A percentile compares a stretch with the other conserved stretches of the same genome.
Evolutionary conservation across 2,888 invertebrate genomes (phyloP).

Genomic region (Antheraea assamensis): DNA sequence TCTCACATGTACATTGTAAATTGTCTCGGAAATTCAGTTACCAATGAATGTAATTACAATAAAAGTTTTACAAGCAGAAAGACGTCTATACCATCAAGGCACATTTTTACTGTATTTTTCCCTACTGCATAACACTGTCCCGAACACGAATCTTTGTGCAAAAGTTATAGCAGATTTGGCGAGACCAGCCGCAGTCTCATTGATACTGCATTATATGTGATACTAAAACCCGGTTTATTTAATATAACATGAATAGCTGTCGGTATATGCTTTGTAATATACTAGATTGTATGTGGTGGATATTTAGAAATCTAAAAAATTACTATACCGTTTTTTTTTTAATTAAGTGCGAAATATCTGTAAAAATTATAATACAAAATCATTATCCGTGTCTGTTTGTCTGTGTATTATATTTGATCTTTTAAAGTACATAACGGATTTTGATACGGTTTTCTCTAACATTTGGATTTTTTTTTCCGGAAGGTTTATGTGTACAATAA

Average conservation of each 20-base stretch:
- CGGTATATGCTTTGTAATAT: not conserved
- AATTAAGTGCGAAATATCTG: too few species aligned
- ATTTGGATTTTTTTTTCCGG: too few species aligned
- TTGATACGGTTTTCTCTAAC: too few species aligned
- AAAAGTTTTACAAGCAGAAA: not conserved
- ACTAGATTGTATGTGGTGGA: not conserved
- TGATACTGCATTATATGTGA: conserved; percentile 24
- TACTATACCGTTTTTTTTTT: not conserved
- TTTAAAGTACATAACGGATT: too few species aligned
- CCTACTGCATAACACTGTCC: conserved; percentile 39
- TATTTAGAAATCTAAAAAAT: not conserved
- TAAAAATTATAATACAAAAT: too few species aligned
- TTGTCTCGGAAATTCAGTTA: not conserved
- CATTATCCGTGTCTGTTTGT: too few species aligned
- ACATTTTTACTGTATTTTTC: conserved; percentile 19
- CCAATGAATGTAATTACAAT: not conserved
- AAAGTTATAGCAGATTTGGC: conserved; percentile 44
- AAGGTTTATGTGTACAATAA: too few species aligned
- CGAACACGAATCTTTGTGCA: conserved; percentile 45
- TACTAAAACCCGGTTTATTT: conserved; percentile 12
- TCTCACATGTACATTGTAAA: not conserved
- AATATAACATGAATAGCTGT: not conserved
- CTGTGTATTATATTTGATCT: too few species aligned
- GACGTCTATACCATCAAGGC: not conserved
- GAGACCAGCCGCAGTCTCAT: conserved; percentile 38